Base-by-base conservation (phyloP, 1,140 invertebrate genomes). In the Leptopilina boulardi region DNA sequence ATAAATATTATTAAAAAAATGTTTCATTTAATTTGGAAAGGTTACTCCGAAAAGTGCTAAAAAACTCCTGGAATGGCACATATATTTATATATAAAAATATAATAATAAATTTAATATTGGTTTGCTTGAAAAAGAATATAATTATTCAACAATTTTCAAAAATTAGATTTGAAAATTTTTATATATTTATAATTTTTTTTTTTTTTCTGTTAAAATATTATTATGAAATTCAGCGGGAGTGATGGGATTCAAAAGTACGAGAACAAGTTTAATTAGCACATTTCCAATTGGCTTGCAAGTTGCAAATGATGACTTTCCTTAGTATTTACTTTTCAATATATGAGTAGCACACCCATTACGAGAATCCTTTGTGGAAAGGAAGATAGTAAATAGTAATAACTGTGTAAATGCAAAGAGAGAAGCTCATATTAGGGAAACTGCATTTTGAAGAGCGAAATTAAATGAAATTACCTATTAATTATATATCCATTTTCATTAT, bases 241-340 rank as follows among this genome's bases (percentile, higher is more conserved):
- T 26, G 4, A 66, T 15, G 23, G n/a, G 56, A 66, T 66, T 66
- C 11, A 66, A 10, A 15, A 66, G 56, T 21, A 66, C 21, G 23
- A 30, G 21, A 66, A 66, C 21, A 66, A 26, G 56, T 66, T 66
- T 66, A 30, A 66, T 66, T 66, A 66, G 21, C 56, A 66, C 21
- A 66, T 66, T 30, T 66, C 30, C 21, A 30, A 66, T 66, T 66
- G 1, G 56, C 19, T 5, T 66, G 15, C 56, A 66, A 66, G 8
- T 15, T 30, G 9, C 56, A 66, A 66, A 66, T 66, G 21, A 30
- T 66, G 56, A 66, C 13, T 66, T 66, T 66, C 23, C 23, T 23
- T 66, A 66, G 23, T 66, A 30, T 66, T 26, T 66, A 11, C 56
- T 66, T 66, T 66, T 13, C 56, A 66, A 30, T 66, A n/a, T n/a